Base-by-base conservation (phyloP, 2,113 vertebrate species). In the Sinocyclocheilus rhinocerous region DNA sequence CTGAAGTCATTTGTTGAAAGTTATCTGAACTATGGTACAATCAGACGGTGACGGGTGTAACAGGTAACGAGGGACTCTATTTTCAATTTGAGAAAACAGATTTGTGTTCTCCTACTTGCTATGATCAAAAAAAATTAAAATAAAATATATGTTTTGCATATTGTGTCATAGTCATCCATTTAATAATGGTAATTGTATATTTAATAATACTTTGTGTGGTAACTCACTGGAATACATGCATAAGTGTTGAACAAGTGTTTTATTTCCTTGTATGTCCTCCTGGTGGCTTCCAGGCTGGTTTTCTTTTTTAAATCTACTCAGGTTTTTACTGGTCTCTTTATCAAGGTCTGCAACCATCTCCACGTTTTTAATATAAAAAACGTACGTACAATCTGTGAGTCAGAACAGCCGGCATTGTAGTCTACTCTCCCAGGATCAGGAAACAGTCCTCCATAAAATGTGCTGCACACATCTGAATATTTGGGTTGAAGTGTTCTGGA, bases 121-220 rank as follows among this genome's bases (percentile, higher is more conserved):
- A 85, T 87, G 88, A 83, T 83, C 88, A 89, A 87, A 70, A 89
- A 83, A 85, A 87, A 88, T 67, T 59, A 85, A 76, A 79, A 79
- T 75, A 48, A 48, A 48, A 85, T 85, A 85, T 89, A 87, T 89
- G 84, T 89, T 89, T 89, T 89, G 88, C 88, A 89, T 24, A 72
- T 48, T 48, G 82, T 82, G 79, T 76, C 24, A 36, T 55, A 16
- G 52, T 80, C 86, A 11, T 85, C 63, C 36, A 42, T 84, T 77
- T 63, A 39, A n/a, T 4, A 79, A 36, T 59, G 0, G 4, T n/a
- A 79, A 13, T 36, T 70, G 8, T 39, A 5, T 36, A 33, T 57
- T 57, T 57, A 18, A 57, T 69, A 36, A 70, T 70, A 70, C 16
- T 70, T 36, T 4, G 12, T 70, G 67, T 70, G 15, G 4, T 9